A percentile compares a stretch with the other conserved stretches of the same genome.
Evolutionary conservation across 2,797 vertebrate genomes (phyloP).

Genomic region (Lagocephalus sceleratus): DNA sequence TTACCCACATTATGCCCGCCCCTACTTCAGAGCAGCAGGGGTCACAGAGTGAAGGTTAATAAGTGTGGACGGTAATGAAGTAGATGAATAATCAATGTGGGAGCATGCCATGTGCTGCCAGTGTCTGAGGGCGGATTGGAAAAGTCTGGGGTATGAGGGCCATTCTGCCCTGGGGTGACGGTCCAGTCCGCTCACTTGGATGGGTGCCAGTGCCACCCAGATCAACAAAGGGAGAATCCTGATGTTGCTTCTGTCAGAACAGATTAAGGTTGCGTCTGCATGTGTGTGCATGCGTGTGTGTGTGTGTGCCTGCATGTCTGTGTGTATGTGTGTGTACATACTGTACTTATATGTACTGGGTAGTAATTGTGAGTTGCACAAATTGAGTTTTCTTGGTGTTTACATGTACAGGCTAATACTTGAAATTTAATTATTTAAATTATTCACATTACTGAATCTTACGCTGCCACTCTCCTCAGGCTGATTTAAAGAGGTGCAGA

Average conservation of each 20-base stretch:
- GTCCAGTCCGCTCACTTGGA: slow-evolving; percentile 35
- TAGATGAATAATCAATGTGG: slow-evolving; percentile 61
- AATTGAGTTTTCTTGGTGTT: too few relatives aligned
- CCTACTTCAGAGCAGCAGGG: slow-evolving; percentile 21
- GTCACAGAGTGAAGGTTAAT: slow-evolving; percentile 25
- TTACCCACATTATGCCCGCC: slow-evolving; percentile 30
- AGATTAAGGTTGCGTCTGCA: slow-evolving; percentile 18
- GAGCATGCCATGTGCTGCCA: slow-evolving; percentile 51
- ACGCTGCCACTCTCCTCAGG: neutral
- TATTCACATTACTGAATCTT: neutral
- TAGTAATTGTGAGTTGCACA: too few relatives aligned
- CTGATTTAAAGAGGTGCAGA: neutral
- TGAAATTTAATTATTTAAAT: too few relatives aligned
- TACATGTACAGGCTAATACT: too few relatives aligned
- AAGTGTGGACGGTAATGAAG: slow-evolving; percentile 45
- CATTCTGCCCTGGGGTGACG: slow-evolving; percentile 23
- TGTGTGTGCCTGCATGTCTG: neutral
- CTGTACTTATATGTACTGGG: too few relatives aligned
- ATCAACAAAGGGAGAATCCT: slow-evolving; percentile 24
- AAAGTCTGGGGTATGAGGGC: slow-evolving; percentile 19
- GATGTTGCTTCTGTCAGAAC: slow-evolving; percentile 35
- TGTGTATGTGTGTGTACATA: too few relatives aligned
- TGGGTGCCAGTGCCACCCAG: slow-evolving; percentile 31
- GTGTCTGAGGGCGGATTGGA: slow-evolving; percentile 19
- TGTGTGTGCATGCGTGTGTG: neutral